Percentiles rank a stretch among this genome's conserved stretches.
phyloP scores from a whole-genome alignment of 2,797 vertebrate species.

The Crypturellus tataupa region DNA sequence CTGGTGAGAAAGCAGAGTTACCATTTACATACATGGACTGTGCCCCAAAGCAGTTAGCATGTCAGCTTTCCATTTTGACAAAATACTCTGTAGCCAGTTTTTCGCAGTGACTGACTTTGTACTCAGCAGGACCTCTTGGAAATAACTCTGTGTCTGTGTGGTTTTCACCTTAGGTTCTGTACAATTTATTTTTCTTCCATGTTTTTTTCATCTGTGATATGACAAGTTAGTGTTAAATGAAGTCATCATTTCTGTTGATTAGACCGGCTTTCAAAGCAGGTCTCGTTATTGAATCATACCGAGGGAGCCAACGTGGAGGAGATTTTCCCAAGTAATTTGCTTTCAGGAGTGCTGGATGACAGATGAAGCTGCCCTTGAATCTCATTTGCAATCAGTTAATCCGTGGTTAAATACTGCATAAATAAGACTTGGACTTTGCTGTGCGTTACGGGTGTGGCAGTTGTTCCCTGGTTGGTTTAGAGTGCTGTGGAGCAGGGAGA shows the following conservation, averaged over 20 bases:
- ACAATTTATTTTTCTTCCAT: background rate
- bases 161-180: background rate
- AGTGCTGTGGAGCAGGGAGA: background rate
- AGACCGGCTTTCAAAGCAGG: rapidly evolving
- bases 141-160: background rate
- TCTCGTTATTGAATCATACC: rapidly evolving
- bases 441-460: rapidly evolving
- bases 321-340: rapidly evolving
- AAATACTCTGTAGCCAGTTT: background rate
- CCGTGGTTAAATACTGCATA: rapidly evolving
- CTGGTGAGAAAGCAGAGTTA: rapidly evolving
- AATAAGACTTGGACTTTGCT: background rate
- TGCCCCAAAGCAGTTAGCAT: background rate
- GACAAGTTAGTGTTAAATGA: background rate
- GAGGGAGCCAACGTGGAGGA: background rate
- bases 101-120: rapidly evolving
- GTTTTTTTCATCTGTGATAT: background rate
- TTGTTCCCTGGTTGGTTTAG: rapidly evolving
- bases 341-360: background rate
- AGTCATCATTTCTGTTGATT: background rate
- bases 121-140: background rate
- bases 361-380: rapidly evolving
- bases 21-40: rapidly evolving
- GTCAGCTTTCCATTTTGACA: background rate
- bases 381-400: rapidly evolving